A percentile compares a stretch with the other conserved stretches of the same genome.
phyloP scores from a whole-genome alignment of 2,797 vertebrate genomes.

The Streptopelia turtur region DNA sequence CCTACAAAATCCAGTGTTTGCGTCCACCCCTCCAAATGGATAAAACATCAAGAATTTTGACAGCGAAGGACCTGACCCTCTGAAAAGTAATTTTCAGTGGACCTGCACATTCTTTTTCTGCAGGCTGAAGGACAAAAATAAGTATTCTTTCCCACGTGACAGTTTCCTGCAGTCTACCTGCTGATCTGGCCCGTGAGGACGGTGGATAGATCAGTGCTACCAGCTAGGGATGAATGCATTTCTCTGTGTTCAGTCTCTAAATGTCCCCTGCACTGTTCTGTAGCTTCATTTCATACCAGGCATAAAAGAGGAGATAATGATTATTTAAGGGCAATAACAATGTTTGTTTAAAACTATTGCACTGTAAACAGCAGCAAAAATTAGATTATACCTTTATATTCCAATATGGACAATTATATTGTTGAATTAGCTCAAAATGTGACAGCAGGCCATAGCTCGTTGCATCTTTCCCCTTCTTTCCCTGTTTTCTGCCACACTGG shows the following conservation, averaged over 20 bases:
- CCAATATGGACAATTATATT: neutral
- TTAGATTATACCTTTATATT: neutral
- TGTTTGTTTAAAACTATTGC: neutral
- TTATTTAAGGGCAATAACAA: neutral
- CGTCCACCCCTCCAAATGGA: neutral
- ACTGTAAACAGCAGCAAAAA: neutral
- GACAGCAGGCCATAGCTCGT: neutral
- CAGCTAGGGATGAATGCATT: neutral
- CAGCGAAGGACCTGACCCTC: neutral
- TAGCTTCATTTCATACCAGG: neutral
- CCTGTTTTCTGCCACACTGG: neutral
- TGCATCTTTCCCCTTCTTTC: neutral
- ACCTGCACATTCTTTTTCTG: neutral
- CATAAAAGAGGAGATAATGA: neutral
- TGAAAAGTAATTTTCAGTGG: neutral
- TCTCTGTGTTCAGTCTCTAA: neutral
- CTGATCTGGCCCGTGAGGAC: neutral
- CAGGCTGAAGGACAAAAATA: neutral
- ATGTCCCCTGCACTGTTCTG: neutral
- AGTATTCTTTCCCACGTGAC: neutral
- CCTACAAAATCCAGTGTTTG: neutral
- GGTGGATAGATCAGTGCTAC: neutral
- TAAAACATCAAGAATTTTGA: neutral
- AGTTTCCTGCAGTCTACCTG: neutral
- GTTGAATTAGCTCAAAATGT: neutral